Evolutionary conservation across 2,888 invertebrate species (phyloP).

Genomic region (Apodemia duryi): DNA sequence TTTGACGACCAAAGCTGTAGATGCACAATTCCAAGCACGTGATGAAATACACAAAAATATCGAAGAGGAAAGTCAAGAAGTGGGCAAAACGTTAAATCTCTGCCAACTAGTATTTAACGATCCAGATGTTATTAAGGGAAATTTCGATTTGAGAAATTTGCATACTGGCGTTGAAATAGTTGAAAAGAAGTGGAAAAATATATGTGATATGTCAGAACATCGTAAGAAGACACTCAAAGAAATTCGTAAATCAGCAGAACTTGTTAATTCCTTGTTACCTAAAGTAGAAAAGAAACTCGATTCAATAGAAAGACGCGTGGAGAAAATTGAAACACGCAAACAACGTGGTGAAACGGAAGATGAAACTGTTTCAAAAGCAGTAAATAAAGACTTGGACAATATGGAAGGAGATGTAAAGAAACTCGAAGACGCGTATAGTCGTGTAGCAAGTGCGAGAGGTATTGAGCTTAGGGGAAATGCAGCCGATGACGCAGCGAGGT

Average conservation of each 20-base stretch:
- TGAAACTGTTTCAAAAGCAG: conserved; percentile 79
- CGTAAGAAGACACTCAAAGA: conserved; percentile 68
- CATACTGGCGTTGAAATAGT: conserved; percentile 83
- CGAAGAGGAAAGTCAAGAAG: conserved; percentile 86
- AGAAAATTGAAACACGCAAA: conserved; percentile 68
- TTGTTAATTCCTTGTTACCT: conserved; percentile 81
- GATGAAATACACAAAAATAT: conserved; percentile 86
- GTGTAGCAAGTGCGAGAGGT: conserved; percentile 82
- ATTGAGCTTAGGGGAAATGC: conserved; percentile 82
- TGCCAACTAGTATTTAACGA: conserved; percentile 88
- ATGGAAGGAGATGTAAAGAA: conserved; percentile 81
- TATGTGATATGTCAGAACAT: conserved; percentile 86
- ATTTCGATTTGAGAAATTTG: conserved; percentile 84
- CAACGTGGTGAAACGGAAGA: conserved; percentile 64
- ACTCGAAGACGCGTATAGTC: conserved; percentile 84
- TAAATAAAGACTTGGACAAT: conserved; percentile 79
- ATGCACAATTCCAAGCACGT: conserved; percentile 84
- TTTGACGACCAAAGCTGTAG: conserved; percentile 82
- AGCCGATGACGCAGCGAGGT: conserved; percentile 82
- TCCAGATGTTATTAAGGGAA: conserved; percentile 75
- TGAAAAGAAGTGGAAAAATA: conserved; percentile 88
- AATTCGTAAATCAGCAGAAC: conserved; percentile 81
- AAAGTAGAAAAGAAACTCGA: conserved; percentile 81
- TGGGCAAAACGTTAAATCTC: conserved; percentile 88
- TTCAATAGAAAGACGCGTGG: conserved; percentile 79